Conservation (phyloP, 53 echinoderm and acorn worm genomes). For the Antedon mediterranea region DNA sequence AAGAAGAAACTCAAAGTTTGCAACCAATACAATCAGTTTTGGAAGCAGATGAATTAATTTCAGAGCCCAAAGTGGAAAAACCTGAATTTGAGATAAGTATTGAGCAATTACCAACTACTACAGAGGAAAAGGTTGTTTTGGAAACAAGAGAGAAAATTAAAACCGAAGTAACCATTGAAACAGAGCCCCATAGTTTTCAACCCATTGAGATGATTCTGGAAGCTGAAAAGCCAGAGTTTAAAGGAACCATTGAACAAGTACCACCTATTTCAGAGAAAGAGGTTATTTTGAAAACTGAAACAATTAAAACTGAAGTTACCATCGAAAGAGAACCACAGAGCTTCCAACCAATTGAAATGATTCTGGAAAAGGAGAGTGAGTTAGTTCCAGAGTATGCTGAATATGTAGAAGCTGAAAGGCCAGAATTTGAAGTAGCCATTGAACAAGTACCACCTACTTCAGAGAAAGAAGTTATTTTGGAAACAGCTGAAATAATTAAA, state of each 20-base stretch:
- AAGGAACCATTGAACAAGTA: slow-evolving; percentile 10
- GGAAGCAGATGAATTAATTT: not conserved
- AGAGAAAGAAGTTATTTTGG: too few species aligned
- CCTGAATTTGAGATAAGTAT: slow-evolving; percentile 11
- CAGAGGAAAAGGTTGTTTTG: slow-evolving; percentile 28
- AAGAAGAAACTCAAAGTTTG: not conserved
- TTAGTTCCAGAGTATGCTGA: too few species aligned
- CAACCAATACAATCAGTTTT: not conserved
- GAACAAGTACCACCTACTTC: too few species aligned
- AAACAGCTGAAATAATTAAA: too few species aligned
- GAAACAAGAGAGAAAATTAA: slow-evolving; percentile 16
- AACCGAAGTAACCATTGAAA: slow-evolving; percentile 2
- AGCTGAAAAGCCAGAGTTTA: not conserved
- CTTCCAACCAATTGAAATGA: slow-evolving; percentile 49
- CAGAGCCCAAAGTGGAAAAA: too few species aligned
- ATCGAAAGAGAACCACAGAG: slow-evolving; percentile 33
- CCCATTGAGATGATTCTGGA: too few species aligned
- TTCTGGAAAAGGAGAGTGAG: slow-evolving; percentile 19
- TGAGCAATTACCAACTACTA: slow-evolving; percentile 11
- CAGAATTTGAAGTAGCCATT: too few species aligned
- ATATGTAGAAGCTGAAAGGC: too few species aligned
- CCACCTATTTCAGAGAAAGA: slow-evolving; percentile 32
- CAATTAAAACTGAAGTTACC: slow-evolving; percentile 25
- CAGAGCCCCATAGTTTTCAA: too few species aligned
- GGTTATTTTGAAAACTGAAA: slow-evolving; percentile 16